A percentile compares a stretch with the other conserved stretches of the same genome.
phyloP scores from a whole-genome alignment of 2,797 vertebrate genomes.

The Pseudochaenichthys georgianus region DNA sequence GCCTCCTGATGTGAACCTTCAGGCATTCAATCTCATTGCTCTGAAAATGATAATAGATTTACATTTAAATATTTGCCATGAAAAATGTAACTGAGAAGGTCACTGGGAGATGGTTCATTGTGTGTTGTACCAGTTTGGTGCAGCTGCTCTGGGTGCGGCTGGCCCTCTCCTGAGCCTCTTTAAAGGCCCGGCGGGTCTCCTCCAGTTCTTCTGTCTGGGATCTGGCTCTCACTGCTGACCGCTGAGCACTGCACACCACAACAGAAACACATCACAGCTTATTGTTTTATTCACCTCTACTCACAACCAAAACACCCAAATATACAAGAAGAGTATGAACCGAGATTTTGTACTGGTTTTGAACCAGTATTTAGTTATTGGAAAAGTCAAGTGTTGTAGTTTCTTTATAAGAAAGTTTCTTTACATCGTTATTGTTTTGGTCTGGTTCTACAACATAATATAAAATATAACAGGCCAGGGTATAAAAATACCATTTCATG shows the following conservation, averaged over 20 bases:
- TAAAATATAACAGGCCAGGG: too few species aligned
- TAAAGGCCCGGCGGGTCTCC: constrained; percentile 72
- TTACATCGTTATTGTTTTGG: not conserved
- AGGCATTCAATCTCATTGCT: constrained; percentile 79
- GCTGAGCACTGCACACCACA: constrained; percentile 72
- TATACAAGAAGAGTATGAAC: not conserved
- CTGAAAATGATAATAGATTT: constrained; percentile 59
- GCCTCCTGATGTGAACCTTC: constrained; percentile 75
- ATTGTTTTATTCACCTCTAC: not conserved
- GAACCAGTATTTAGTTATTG: not conserved
- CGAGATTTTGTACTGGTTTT: not conserved
- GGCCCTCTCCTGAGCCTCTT: constrained; percentile 80
- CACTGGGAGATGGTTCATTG: not conserved
- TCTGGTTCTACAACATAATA: not conserved
- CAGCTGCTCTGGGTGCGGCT: constrained; percentile 68
- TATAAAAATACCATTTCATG: not conserved
- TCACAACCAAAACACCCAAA: not conserved
- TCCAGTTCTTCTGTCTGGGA: constrained; percentile 83
- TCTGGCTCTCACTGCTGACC: constrained; percentile 70
- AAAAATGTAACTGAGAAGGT: not conserved
- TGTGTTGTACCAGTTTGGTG: constrained; percentile 76
- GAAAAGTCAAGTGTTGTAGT: not conserved
- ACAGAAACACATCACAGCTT: not conserved
- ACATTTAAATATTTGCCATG: constrained; percentile 1
- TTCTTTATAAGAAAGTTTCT: not conserved